Percentiles rank a stretch among this genome's conserved stretches.
Evolutionary conservation across 2,888 invertebrate genomes (phyloP).

Genomic region (Conomelus anceps): DNA sequence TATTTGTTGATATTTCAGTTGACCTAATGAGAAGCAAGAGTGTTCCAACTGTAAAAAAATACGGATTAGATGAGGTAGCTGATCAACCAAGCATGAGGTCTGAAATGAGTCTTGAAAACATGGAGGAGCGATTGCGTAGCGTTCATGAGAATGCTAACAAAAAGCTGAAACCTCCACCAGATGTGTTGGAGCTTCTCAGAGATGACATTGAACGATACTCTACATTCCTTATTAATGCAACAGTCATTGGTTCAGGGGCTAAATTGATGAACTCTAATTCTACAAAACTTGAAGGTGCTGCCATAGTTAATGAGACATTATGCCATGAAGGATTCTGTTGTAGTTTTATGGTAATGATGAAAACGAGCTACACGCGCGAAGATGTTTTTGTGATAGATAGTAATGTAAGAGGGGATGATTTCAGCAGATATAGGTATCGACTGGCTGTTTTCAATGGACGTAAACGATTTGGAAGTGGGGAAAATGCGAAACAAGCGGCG

Average conservation of each 20-base stretch:
- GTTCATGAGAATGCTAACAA: not conserved
- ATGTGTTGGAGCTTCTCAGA: not conserved
- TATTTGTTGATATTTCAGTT: too few relatives aligned
- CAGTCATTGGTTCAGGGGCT: not conserved
- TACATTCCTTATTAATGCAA: not conserved
- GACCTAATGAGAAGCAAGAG: not conserved
- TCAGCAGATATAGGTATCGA: constrained; percentile 45
- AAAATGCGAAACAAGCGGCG: not conserved
- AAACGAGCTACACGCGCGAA: not conserved
- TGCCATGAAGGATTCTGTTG: not conserved
- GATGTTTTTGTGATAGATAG: not conserved
- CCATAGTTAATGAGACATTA: not conserved
- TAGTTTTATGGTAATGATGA: not conserved
- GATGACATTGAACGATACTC: not conserved
- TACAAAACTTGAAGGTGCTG: not conserved
- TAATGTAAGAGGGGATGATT: constrained; percentile 11
- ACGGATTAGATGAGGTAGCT: not conserved
- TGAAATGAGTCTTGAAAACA: not conserved
- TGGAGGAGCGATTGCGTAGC: not conserved
- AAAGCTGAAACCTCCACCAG: not conserved
- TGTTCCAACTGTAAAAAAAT: not conserved
- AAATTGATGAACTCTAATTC: not conserved
- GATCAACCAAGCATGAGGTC: not conserved
- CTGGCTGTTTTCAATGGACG: constrained; percentile 48
- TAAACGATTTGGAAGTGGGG: not conserved